A percentile compares a stretch with the other conserved stretches of the same genome.
phyloP scores from a whole-genome alignment of 2,888 invertebrate species.

The Rhagonycha fulva region DNA sequence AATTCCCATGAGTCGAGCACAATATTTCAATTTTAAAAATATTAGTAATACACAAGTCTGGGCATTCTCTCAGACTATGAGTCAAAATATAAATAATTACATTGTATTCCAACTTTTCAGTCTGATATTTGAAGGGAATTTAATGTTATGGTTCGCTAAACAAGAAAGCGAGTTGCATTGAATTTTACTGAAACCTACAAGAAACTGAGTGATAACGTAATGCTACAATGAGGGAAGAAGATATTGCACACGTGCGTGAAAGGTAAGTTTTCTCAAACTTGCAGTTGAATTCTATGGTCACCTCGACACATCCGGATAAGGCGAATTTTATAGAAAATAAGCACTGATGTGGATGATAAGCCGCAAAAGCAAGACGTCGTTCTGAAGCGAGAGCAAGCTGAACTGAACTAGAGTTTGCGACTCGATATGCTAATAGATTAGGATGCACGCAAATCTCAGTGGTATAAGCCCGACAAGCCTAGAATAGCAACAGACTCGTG shows the following conservation, averaged over 20 bases:
- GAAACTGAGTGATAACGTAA: too few species aligned
- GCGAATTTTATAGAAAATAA: neutral
- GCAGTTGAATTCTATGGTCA: too few species aligned
- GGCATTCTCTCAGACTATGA: neutral
- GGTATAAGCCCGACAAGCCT: neutral
- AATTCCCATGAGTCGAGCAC: neutral
- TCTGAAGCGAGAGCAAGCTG: neutral
- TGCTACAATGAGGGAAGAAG: too few species aligned
- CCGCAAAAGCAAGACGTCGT: neutral
- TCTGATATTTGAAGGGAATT: neutral
- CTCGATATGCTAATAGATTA: neutral
- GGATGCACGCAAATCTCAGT: neutral
- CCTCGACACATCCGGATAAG: neutral
- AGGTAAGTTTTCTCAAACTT: too few species aligned
- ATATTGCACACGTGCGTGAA: too few species aligned
- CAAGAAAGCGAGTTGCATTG: too few species aligned
- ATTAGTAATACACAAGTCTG: neutral
- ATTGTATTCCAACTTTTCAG: neutral
- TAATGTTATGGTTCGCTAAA: too few species aligned
- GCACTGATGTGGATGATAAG: neutral
- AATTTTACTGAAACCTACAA: too few species aligned
- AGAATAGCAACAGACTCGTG: neutral
- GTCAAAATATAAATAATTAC: neutral
- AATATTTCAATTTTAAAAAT: neutral
- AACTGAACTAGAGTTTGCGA: neutral